Percentiles rank a stretch among this genome's conserved stretches.
These are phyloP conservation scores for Chrysina gloriosa DNA, from an alignment of 2,888 invertebrate genomes.

Conservation along the genomic window DNA sequence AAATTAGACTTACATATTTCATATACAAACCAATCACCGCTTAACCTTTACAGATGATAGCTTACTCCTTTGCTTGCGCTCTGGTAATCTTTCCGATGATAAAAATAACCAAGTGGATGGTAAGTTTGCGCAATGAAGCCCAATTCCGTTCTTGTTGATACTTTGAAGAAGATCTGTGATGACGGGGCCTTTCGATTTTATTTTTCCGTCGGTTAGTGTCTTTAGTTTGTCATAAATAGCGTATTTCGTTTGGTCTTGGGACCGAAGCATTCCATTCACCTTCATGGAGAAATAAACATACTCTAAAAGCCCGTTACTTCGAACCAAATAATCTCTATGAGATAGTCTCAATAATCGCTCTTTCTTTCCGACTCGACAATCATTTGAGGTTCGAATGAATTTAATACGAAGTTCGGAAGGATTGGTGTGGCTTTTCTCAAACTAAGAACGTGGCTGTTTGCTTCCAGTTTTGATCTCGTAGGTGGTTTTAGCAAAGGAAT, in stretches of 20 bases:
- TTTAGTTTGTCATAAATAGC: conserved; percentile 68
- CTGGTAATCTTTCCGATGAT: conserved; percentile 36
- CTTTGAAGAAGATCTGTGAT: conserved; percentile 61
- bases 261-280: conserved; percentile 74
- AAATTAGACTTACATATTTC: conserved; percentile 17
- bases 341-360: conserved; percentile 74
- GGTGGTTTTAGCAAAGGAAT: conserved; percentile 58
- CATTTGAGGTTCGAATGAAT: conserved; percentile 75
- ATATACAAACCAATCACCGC: conserved; percentile 8
- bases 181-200: conserved; percentile 54
- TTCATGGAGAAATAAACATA: conserved; percentile 77
- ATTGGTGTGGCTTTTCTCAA: conserved; percentile 40
- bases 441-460: conserved; percentile 28
- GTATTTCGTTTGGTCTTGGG: conserved; percentile 75
- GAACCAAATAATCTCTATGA: conserved; percentile 76
- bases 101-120: conserved; percentile 42
- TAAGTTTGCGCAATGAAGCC: conserved; percentile 1
- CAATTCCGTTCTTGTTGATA: conserved; percentile 47
- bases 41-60: conserved; percentile 14
- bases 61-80: conserved; percentile 26
- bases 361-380: conserved; percentile 77
- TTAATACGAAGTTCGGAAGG: conserved; percentile 47
- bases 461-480: conserved; percentile 46
- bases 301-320: conserved; percentile 77
- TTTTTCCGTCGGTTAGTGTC: conserved; percentile 52